Base-by-base conservation (phyloP, 2,797 vertebrate genomes). In the Labeo calbasu region DNA sequence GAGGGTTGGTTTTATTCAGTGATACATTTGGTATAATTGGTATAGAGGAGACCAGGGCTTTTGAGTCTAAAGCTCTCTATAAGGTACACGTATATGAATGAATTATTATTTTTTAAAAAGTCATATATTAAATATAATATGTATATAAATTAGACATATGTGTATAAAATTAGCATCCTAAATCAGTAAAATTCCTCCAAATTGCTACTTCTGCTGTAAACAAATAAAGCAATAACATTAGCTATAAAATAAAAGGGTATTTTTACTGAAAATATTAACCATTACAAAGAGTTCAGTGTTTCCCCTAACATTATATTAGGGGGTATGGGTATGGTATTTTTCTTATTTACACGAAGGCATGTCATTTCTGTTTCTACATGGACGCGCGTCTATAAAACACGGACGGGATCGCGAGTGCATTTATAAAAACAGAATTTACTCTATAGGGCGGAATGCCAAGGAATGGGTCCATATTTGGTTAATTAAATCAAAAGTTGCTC, bases 1-100 rank as follows among this genome's bases (percentile, higher is more conserved):
- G 65, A 68, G 40, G 65, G 55, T 13, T 68, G 65, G 36, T 43
- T 68, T 40, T 68, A 43, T 68, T 68, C 65, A 68, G 17, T 66
- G 28, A 36, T 66, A 14, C 5, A 12, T 4, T 14, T 14, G 23
- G 12, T 17, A 17, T 28, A 65, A 65, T 32, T 32, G 5, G 61
- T 65, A 28, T 8, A 32, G 13, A 65, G 61, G 25, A 32, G 61
- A 15, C 13, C 6, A 65, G 25, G 25, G 7, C 63, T 8, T 65
- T 46, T 10, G 43, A 46, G 61, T 65, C 25, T 32, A 65, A 65
- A 32, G 14, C 13, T 65, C 8, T 65, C 1, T 12, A 11, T 59
- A 23, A 23, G 4, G 57, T 59, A 59, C 11, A 23, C 12, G 55
- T n/a, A 57, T 10, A 1, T n/a, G 55, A 59, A 23, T 23, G 3